Evolutionary conservation across 2,888 invertebrate genomes (phyloP), one percentile per base, ranked within the genome.

Genomic region (Yponomeuta malinellus): DNA sequence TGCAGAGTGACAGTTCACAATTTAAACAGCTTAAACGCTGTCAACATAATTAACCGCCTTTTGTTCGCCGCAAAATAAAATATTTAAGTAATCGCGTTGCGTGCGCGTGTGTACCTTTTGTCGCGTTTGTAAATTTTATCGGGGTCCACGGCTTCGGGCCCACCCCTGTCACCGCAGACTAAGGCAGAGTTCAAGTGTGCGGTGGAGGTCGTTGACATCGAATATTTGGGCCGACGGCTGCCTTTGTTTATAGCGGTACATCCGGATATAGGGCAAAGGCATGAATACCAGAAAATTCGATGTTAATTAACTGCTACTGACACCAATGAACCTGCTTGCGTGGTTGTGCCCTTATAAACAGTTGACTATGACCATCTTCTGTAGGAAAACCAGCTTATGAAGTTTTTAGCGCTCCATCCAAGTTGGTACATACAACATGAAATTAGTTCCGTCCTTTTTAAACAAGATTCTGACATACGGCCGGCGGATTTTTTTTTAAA

Each of bases 71-170:
- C 2, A 52, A 52, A 52, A 52, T 15, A 59, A 59, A 59, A 59
- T 15, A 59, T 59, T 59, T 59, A 59, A 59, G 12, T 12, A 59
- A 59, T 15, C 52, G 52, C 52, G 4, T 59, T 59, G 52, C 52
- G 52, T 59, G 52, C 12, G 52, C 52, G 12, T 59, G 15, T 59
- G 15, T 33, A 29, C 65, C 8, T 65, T 87, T 85, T 83, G 80
- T 80, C 83, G 82, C 84, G 84, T 88, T 90, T 90, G 85, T 86
- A 87, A 89, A 88, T 88, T 86, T 59, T 90, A 90, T 87, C 82
- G 83, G 74, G 76, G 78, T 78, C 84, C 84, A 85, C 90, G 43
- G 43, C 43, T 5, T 43, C 74, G 76, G 76, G 78, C 78, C 84
- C 84, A 85, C 90, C 90, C 90, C 84, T 88, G 88, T 88, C 87